A percentile compares a stretch with the other conserved stretches of the same genome.
These are phyloP conservation scores for Microcebus tavaratra DNA, from an alignment of 2,113 vertebrate species.

Conservation along the genomic window DNA sequence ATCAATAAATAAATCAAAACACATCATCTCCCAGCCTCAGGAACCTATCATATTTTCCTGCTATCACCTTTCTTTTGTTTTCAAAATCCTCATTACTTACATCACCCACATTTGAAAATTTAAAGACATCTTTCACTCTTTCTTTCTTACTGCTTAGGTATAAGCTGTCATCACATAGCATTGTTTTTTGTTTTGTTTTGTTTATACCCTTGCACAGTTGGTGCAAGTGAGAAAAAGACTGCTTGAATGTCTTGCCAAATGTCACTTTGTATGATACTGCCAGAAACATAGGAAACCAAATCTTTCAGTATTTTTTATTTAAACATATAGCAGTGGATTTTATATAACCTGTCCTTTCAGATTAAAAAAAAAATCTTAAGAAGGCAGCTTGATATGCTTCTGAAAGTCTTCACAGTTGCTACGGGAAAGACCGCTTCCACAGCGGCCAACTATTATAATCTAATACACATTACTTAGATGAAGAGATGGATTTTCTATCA, in stretches of 20 bases:
- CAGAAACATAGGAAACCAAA: background rate
- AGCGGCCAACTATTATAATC: background rate
- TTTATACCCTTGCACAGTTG: background rate
- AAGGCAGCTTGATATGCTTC: background rate
- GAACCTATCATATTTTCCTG: background rate
- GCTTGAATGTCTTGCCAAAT: background rate
- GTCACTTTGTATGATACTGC: background rate
- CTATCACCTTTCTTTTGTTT: background rate
- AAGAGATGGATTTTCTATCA: slow-evolving; percentile 11
- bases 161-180: background rate
- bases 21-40: background rate
- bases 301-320: background rate
- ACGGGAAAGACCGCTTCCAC: background rate
- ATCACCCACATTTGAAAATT: background rate
- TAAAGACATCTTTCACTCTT: background rate
- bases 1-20: too few species aligned
- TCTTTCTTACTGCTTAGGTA: background rate
- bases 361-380: background rate
- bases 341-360: background rate
- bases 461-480: background rate
- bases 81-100: background rate
- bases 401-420: background rate
- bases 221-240: background rate
- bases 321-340: background rate
- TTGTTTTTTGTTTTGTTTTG: background rate